Evolutionary conservation across 2,888 invertebrate genomes (phyloP), one percentile per base, ranked within the genome.

Genomic region (Phyllotreta striolata): DNA sequence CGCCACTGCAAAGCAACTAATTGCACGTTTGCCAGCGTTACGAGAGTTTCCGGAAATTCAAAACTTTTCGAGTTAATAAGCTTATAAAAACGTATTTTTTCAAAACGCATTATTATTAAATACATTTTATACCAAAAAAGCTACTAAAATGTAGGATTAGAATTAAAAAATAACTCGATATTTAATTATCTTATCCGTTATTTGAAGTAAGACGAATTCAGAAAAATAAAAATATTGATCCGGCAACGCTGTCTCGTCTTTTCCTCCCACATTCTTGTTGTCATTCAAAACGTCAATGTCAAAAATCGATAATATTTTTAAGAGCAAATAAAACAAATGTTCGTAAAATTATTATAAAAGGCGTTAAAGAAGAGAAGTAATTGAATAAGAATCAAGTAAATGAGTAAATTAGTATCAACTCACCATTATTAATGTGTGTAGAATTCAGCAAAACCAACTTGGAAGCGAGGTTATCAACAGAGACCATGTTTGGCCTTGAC

Each of bases 401-500:
- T 52, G 13, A 49, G 44, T 41, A 35, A 56, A 57, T 34, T 8
- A 38, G 35, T 10, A 54, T 57, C 64, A 62, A 79, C 76, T 70
- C 80, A 86, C 86, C 86, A 79, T 82, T 79, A 61, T 83, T 80
- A 63, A 81, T 78, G 74, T 83, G 83, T 40, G 82, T 74, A 74
- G 85, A 84, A 68, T 86, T 79, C 67, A 86, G 77, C 40, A 85
- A 84, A 76, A 86, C 86, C 70, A 87, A 80, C 78, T 86, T 87
- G 6, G 85, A 84, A 47, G 86, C 86, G 69, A 87, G 83, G 77
- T 87, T 87, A 77, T 85, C 80, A 43, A 79, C 74, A 10, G 76
- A 77, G 73, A 80, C 79, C 80, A 80, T 81, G 39, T 40, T 60
- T 49, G 49, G 49, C 49, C 49, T 49, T 49, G 49, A 37, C 49